These are phyloP conservation scores for Pristionchus entomophagus DNA, from an alignment of 2,888 invertebrate genomes.

Conservation along the genomic window DNA sequence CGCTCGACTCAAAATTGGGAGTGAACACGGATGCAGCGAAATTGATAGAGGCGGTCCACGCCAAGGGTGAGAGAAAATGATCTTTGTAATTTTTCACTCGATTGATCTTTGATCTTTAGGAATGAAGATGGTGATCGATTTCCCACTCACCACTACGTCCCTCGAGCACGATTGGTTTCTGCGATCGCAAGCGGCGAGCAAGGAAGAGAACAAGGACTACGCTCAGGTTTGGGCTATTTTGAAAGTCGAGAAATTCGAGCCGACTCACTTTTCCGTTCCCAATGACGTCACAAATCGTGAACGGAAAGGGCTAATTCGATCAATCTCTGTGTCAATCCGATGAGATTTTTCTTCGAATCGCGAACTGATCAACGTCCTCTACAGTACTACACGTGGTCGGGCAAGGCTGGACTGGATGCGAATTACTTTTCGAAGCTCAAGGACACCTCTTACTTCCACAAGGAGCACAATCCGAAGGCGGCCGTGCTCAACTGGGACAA, in stretches of 20 bases:
- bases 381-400: conserved; percentile 63
- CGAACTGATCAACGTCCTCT: not conserved
- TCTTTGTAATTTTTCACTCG: too few species aligned
- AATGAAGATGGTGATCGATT: conserved; percentile 78
- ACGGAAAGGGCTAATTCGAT: conserved; percentile 2
- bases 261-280: not conserved
- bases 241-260: not conserved
- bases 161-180: conserved; percentile 84
- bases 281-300: conserved; percentile 11
- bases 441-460: conserved; percentile 66
- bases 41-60: conserved; percentile 82
- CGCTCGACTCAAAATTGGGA: conserved; percentile 84
- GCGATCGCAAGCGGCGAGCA: conserved; percentile 63
- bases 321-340: not conserved
- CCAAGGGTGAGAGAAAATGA: conserved; percentile 68
- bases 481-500: conserved; percentile 78
- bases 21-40: conserved; percentile 83
- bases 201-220: conserved; percentile 68
- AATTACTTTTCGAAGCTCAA: conserved; percentile 30
- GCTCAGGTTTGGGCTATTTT: conserved; percentile 50
- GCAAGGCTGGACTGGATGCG: conserved; percentile 48
- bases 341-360: not conserved
- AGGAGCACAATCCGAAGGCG: conserved; percentile 65
- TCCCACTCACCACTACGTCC: conserved; percentile 79
- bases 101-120: conserved; percentile 23